Percentiles rank a stretch among this genome's conserved stretches.
phyloP scores from a whole-genome alignment of 2,113 vertebrate species.

The Haemorhous mexicanus region DNA sequence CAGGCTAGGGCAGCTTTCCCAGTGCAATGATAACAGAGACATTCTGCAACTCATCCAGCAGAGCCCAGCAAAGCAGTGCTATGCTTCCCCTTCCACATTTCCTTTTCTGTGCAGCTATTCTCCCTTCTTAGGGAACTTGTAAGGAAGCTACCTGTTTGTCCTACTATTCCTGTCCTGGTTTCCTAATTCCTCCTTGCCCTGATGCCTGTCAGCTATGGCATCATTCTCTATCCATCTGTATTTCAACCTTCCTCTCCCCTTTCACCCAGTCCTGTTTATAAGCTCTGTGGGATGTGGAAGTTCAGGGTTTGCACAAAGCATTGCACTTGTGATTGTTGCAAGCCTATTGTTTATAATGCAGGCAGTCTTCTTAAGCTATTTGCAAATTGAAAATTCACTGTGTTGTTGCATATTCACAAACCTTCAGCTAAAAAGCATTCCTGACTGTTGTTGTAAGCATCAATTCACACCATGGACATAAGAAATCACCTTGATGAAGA shows the following conservation, averaged over 20 bases:
- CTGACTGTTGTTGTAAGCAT: not conserved
- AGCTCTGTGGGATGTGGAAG: not conserved
- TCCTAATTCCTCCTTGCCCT: not conserved
- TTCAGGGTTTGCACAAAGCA: not conserved
- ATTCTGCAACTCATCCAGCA: not conserved
- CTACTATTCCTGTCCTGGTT: not conserved
- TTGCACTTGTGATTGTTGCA: not conserved
- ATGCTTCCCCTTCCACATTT: not conserved
- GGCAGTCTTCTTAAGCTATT: not conserved
- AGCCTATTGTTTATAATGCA: not conserved
- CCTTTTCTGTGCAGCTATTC: not conserved
- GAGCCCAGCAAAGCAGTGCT: not conserved
- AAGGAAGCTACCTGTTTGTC: not conserved
- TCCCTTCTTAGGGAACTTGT: not conserved
- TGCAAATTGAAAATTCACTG: not conserved
- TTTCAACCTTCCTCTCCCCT: not conserved
- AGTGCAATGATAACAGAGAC: not conserved
- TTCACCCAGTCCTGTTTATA: not conserved
- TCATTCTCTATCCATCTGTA: not conserved
- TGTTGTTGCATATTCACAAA: not conserved
- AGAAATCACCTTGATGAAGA: not conserved
- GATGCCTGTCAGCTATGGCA: not conserved
- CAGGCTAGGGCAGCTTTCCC: not conserved
- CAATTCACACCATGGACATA: not conserved
- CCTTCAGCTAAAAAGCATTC: not conserved